phyloP scores from a whole-genome alignment of 2,888 invertebrate genomes.

The Acanthosoma haemorrhoidale region DNA sequence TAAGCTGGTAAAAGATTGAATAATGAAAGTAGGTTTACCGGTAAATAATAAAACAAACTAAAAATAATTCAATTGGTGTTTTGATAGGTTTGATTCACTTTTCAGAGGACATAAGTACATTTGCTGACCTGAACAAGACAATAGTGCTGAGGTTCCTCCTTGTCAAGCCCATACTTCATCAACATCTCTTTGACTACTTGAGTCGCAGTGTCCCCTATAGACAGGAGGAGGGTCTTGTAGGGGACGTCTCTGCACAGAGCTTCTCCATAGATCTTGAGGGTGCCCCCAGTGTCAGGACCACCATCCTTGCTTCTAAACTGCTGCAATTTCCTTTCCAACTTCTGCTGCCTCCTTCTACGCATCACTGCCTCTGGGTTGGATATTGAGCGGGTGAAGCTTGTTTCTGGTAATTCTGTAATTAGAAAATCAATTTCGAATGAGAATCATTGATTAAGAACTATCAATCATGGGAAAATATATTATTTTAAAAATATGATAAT shows the following conservation, averaged over 20 bases:
- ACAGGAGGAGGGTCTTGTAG: conserved; percentile 93
- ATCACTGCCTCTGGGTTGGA: conserved; percentile 99
- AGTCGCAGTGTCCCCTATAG: conserved; percentile 86
- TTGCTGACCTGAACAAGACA: conserved; percentile 94
- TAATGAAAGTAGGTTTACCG: no score
- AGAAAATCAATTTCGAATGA: no score
- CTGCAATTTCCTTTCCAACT: conserved; percentile 91
- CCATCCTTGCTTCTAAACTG: conserved; percentile 93
- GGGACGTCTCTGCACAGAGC: conserved; percentile 94
- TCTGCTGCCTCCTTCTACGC: conserved; percentile 92
- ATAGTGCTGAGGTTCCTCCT: conserved; percentile 84
- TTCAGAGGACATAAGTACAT: no score
- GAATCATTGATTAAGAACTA: no score
- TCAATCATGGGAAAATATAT: no score
- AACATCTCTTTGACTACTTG: conserved; percentile 93
- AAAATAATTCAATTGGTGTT: no score
- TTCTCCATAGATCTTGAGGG: conserved; percentile 92
- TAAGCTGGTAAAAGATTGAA: no score
- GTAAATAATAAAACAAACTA: no score
- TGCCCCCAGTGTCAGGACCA: conserved; percentile 88
- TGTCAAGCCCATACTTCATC: conserved; percentile 90
- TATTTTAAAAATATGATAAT: not conserved
- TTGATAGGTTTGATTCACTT: no score
- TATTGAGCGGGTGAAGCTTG: conserved; percentile 96
- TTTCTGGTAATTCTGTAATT: conserved; percentile 88